Evolutionary conservation across 2,888 invertebrate species (phyloP), one percentile per base, ranked within the genome.

Genomic region (Torymus tubicola): DNA sequence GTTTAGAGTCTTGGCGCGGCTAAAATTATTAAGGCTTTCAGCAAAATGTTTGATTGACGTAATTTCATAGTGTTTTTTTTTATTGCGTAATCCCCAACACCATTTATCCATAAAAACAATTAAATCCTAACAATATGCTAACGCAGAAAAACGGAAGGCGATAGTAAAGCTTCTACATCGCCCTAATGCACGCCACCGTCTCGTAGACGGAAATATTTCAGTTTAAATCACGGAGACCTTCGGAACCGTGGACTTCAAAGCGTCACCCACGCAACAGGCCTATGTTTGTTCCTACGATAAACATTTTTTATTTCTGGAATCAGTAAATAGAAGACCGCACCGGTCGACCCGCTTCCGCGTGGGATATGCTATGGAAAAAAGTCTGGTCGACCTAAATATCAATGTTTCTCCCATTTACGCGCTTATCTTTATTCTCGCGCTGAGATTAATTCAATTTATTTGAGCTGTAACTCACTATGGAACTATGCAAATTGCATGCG

Each of bases 221-320:
- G 74, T 63, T 64, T 13, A 42, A 64, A 55, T 65, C 13, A 42
- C 18, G 31, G 42, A 65, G 65, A 18, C 65, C 78, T 71, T 78
- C 53, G 18, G 52, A 78, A 18, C 24, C 18, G 53, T 65, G 14
- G 78, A 67, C 72, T 60, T 78, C 60, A 72, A 78, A 72, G 64
- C 67, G 18, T 70, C 72, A 67, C 78, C 78, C 72, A 78, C 78
- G 42, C 78, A 14, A 58, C 58, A 8, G 50, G 71, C n/a, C 55
- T 55, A 69, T 57, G 70, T 69, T 70, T 64, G 50, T 42, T 53
- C 14, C 58, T 60, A 67, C 52, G 18, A 72, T 67, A 67, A 78
- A 72, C 67, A 71, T 65, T 71, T 71, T 72, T 78, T 72, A 78
- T 72, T 78, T 71, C 78, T 72, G 18, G 72, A 78, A 58, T 64